Conservation (phyloP, 2,113 vertebrate species). For the Clarias batrachus region DNA sequence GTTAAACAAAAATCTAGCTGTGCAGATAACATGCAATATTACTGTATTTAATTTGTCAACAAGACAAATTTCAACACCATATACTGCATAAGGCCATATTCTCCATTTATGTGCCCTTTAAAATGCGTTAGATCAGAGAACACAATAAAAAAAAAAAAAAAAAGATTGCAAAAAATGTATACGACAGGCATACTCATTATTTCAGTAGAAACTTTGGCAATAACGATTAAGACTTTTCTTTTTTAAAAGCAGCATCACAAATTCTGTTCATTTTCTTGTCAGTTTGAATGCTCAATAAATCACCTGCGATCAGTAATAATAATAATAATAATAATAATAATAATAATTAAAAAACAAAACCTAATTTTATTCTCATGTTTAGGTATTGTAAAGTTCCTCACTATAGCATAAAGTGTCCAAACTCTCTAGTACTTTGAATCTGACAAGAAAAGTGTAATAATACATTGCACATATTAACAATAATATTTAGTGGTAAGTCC, state of each 20-base stretch:
- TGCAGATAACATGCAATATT: slow-evolving; percentile 31
- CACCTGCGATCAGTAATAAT: not conserved
- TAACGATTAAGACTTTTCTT: slow-evolving; percentile 16
- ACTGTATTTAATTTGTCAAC: slow-evolving; percentile 20
- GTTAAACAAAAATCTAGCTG: slow-evolving; percentile 7
- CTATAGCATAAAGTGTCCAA: slow-evolving; percentile 21
- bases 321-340: not conserved
- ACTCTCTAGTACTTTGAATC: not conserved
- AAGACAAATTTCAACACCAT: slow-evolving; percentile 23
- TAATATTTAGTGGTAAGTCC: slow-evolving; percentile 35
- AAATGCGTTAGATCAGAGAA: slow-evolving; percentile 16
- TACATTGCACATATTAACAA: slow-evolving; percentile 37
- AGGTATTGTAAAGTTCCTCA: not conserved
- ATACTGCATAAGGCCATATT: slow-evolving; percentile 35
- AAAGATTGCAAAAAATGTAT: not conserved
- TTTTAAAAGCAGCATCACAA: slow-evolving; percentile 25
- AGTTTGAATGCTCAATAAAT: not conserved
- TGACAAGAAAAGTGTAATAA: slow-evolving; percentile 24
- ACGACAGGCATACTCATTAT: not conserved
- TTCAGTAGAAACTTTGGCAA: slow-evolving; percentile 41
- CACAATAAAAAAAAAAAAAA: not conserved
- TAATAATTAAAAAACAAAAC: not conserved
- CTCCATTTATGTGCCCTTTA: slow-evolving; percentile 16
- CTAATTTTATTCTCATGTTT: not conserved
- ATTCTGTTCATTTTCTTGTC: slow-evolving; percentile 2